Evolutionary conservation across 1,140 invertebrate genomes (phyloP).

Genomic region (Drosophila sulfurigaster): DNA sequence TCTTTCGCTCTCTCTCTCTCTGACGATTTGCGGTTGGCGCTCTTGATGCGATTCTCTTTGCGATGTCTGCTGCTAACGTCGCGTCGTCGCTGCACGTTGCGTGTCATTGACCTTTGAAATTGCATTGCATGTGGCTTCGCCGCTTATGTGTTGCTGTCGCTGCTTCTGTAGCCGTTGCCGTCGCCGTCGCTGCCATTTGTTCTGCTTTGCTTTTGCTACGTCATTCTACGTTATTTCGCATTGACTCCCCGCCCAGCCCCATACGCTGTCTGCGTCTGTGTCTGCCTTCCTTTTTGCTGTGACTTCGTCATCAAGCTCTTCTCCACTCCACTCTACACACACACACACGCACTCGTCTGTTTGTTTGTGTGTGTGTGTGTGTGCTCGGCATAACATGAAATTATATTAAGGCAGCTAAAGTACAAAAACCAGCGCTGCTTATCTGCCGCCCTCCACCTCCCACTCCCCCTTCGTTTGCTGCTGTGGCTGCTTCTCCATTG

Average conservation of each 20-base stretch:
- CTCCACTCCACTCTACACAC: conserved; percentile 21
- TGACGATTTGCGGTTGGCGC: neutral
- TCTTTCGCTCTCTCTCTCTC: neutral
- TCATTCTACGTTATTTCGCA: conserved; percentile 79
- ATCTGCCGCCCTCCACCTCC: conserved; percentile 45
- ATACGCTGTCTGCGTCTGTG: conserved; percentile 31
- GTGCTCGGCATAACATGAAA: conserved; percentile 62
- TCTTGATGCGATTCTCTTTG: neutral
- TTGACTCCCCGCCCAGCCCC: conserved; percentile 59
- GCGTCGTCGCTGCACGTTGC: conserved; percentile 57
- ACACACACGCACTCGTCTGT: conserved; percentile 24
- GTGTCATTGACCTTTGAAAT: conserved; percentile 85
- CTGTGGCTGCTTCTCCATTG: conserved; percentile 38
- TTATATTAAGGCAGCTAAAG: conserved; percentile 67
- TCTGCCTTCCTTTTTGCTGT: conserved; percentile 45
- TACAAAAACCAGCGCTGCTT: conserved; percentile 57
- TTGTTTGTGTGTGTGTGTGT: conserved; percentile 53
- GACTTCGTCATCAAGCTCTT: conserved; percentile 65
- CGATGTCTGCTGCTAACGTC: conserved; percentile 39
- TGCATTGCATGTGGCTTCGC: conserved; percentile 74
- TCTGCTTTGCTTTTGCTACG: conserved; percentile 62
- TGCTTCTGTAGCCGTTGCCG: conserved; percentile 26
- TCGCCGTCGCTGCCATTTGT: conserved; percentile 31
- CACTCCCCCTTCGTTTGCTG: neutral
- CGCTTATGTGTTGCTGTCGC: conserved; percentile 58